phyloP scores from a whole-genome alignment of 2,888 invertebrate genomes.

The Nomada fucata region DNA sequence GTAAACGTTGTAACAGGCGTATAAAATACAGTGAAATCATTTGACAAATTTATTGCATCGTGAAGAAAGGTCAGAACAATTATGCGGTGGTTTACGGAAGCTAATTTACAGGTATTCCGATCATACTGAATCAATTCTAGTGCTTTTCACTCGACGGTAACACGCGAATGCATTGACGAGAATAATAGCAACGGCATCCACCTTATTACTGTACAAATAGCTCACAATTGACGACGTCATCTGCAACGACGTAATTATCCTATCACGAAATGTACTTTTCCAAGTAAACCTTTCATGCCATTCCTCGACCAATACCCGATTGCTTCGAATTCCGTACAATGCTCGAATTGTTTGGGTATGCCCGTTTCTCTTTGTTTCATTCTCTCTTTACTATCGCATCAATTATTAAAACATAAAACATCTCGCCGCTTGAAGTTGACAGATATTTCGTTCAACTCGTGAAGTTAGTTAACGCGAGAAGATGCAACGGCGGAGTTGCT shows the following conservation, averaged over 20 bases:
- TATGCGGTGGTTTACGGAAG: background rate
- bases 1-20: background rate
- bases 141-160: constrained; percentile 27
- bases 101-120: constrained; percentile 22
- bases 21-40: constrained; percentile 2
- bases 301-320: background rate
- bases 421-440: constrained; percentile 8
- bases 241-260: background rate
- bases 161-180: constrained; percentile 27
- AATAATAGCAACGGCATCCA: constrained; percentile 3
- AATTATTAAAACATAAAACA: too few relatives aligned
- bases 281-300: background rate
- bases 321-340: background rate
- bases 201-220: constrained; percentile 33
- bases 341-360: background rate
- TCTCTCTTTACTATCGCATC: too few relatives aligned
- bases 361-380: background rate
- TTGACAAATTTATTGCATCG: background rate
- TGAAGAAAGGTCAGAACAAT: constrained; percentile 33
- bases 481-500: constrained; percentile 16
- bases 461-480: constrained; percentile 39
- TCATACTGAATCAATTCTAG: constrained; percentile 42
- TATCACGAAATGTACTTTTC: background rate
- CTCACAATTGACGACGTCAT: background rate
- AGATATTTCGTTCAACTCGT: background rate